These are phyloP conservation scores for Lycocerus yunnanus DNA, from an alignment of 2,888 invertebrate species.

Conservation along the genomic window DNA sequence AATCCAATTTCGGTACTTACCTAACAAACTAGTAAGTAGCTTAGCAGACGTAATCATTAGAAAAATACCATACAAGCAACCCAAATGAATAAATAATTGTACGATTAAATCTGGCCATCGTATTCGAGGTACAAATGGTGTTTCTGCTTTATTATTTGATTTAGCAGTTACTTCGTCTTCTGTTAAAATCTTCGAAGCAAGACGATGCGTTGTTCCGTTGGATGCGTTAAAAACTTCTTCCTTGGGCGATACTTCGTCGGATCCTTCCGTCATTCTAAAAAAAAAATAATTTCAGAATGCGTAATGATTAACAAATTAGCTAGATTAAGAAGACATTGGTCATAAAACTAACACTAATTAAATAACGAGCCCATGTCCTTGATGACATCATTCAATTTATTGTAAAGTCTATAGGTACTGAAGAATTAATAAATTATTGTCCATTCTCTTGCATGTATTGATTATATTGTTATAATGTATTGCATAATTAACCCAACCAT, in stretches of 20 bases:
- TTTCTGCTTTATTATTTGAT: conserved; percentile 14
- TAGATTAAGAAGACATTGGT: background rate
- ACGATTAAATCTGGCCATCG: conserved; percentile 75
- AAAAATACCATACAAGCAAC: conserved; percentile 72
- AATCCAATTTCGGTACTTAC: conserved; percentile 60
- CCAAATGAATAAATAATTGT: conserved; percentile 71
- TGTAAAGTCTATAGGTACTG: background rate
- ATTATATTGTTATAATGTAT: background rate
- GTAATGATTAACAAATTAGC: background rate
- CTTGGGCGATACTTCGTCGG: conserved; percentile 24
- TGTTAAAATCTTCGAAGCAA: conserved; percentile 1
- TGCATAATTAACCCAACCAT: background rate
- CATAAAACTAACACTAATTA: background rate
- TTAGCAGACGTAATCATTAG: conserved; percentile 66
- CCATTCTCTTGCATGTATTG: background rate
- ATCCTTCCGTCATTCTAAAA: conserved; percentile 32
- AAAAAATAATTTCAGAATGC: background rate
- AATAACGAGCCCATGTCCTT: background rate
- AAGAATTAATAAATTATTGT: background rate
- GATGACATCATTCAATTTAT: background rate
- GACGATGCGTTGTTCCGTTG: conserved; percentile 16
- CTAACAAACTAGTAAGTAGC: conserved; percentile 70
- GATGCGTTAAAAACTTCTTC: conserved; percentile 10
- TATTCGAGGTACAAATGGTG: conserved; percentile 63
- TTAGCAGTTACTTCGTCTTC: conserved; percentile 1